These are phyloP conservation scores for Harmothoe impar DNA, from an alignment of 2,888 invertebrate species.

Conservation along the genomic window DNA sequence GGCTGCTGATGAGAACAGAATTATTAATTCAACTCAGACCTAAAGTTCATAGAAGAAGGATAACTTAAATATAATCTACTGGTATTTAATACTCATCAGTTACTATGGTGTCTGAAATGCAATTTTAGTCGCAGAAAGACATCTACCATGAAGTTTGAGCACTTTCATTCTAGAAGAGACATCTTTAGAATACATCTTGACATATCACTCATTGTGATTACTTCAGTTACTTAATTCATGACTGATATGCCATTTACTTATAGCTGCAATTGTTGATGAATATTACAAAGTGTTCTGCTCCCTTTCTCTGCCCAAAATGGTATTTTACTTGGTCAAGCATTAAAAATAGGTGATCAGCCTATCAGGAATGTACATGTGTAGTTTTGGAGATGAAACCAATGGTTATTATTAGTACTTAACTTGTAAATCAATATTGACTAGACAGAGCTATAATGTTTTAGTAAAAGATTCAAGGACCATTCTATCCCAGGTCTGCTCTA, in stretches of 20 bases:
- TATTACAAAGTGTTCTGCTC: neutral
- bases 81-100: no score
- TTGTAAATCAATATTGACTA: constrained; percentile 40
- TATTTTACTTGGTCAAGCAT: constrained; percentile 6
- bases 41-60: no score
- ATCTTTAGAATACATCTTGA: neutral
- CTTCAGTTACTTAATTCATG: neutral
- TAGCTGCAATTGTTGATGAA: neutral
- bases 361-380: constrained; percentile 20
- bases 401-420: constrained; percentile 6
- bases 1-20: no score
- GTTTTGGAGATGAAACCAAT: neutral
- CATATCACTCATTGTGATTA: neutral
- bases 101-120: no score
- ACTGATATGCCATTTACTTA: neutral
- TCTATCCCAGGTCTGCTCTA: constrained; percentile 11
- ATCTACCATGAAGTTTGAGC: no score
- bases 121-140: no score
- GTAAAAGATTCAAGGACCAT: neutral
- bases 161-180: neutral
- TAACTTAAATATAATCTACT: no score
- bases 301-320: neutral
- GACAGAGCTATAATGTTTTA: constrained; percentile 44
- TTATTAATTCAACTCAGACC: no score
- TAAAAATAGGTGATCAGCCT: neutral